Conservation (phyloP, 2,888 invertebrate genomes). For the Rhodophaea formosa region DNA sequence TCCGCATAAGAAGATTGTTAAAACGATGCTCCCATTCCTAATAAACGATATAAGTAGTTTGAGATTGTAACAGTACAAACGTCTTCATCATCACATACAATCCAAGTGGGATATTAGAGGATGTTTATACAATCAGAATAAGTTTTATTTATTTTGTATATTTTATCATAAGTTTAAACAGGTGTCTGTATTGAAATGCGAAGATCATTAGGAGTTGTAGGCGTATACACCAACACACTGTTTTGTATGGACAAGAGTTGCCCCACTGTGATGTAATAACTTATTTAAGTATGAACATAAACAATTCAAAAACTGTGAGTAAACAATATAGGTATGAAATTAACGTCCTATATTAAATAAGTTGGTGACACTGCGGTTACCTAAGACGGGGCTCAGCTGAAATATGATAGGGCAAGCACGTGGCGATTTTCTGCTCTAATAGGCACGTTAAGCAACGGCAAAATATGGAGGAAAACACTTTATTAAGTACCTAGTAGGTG, state of each 20-base stretch:
- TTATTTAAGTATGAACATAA: background rate
- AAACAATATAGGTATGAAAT: no score
- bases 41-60: no score
- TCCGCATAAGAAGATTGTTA: no score
- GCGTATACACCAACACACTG: slow-evolving; percentile 8
- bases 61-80: no score
- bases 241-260: background rate
- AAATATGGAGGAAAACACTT: slow-evolving; percentile 4
- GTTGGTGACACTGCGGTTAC: slow-evolving; percentile 7
- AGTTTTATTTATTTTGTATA: background rate
- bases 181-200: background rate
- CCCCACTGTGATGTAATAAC: background rate
- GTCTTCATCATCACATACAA: no score
- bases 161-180: background rate
- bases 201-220: slow-evolving; percentile 9
- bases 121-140: background rate
- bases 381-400: slow-evolving; percentile 9
- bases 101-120: no score
- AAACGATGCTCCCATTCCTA: no score
- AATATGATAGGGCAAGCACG: slow-evolving; percentile 13
- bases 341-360: background rate
- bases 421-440: slow-evolving; percentile 18
- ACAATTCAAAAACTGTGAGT: no score
- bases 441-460: slow-evolving; percentile 10
- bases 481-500: background rate